phyloP scores from a whole-genome alignment of 2,797 vertebrate genomes.

The Nothura maculosa region DNA sequence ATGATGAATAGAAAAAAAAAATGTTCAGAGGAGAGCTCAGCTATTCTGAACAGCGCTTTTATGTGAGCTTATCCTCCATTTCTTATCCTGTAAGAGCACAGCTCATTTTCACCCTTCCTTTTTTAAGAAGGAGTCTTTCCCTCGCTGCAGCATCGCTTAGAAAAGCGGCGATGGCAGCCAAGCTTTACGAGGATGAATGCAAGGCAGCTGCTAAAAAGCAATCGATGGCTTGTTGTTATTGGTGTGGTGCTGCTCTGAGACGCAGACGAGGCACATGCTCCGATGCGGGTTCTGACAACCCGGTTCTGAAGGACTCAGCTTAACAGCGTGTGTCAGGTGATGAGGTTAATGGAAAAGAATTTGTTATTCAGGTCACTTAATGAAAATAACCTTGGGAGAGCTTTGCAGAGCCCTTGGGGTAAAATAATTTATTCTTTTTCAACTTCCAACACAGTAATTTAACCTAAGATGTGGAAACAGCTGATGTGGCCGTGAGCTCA shows the following conservation, averaged over 20 bases:
- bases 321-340: constrained; percentile 55
- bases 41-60: not conserved
- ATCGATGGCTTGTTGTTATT: constrained; percentile 30
- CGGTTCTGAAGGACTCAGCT: constrained; percentile 49
- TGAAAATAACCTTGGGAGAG: constrained; percentile 70
- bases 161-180: not conserved
- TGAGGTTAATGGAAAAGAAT: constrained; percentile 55
- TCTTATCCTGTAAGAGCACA: constrained; percentile 28
- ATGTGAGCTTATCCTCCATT: not conserved
- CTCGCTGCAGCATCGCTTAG: not conserved
- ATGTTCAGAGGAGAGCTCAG: not conserved
- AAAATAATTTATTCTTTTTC: constrained; percentile 31
- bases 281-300: not conserved
- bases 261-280: not conserved
- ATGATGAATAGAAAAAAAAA: not conserved
- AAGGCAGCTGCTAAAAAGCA: not conserved
- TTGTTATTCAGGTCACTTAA: constrained; percentile 54
- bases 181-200: constrained; percentile 3
- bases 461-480: constrained; percentile 39
- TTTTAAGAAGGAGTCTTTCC: constrained; percentile 4
- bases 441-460: constrained; percentile 36
- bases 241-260: not conserved
- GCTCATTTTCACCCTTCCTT: not conserved
- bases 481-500: not conserved
- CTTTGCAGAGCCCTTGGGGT: constrained; percentile 30